Percentiles rank a stretch among this genome's conserved stretches.
Evolutionary conservation across 2,797 vertebrate genomes (phyloP).

Genomic region (Tolypeutes matacus): DNA sequence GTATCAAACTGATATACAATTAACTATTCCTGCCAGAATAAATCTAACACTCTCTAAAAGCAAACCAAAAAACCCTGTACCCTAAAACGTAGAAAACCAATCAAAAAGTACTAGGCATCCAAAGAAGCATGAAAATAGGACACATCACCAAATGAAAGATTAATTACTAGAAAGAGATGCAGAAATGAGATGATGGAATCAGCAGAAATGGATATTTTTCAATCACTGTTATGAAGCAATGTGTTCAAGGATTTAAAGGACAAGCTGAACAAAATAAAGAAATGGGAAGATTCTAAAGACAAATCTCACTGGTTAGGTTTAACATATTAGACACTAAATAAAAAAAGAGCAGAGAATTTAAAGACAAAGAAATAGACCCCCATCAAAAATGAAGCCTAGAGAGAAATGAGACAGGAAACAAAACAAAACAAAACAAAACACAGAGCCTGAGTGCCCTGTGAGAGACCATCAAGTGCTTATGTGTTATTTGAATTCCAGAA

Average conservation of each 20-base stretch:
- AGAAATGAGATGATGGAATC: background rate
- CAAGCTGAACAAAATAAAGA: background rate
- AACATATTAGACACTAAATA: background rate
- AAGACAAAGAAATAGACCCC: background rate
- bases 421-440: background rate
- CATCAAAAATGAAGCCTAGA: background rate
- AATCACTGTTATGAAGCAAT: background rate
- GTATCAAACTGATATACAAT: background rate
- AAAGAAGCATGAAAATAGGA: background rate
- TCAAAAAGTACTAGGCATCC: background rate
- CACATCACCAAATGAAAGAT: background rate
- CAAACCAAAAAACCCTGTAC: background rate
- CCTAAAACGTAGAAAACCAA: background rate
- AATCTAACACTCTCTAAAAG: slow-evolving; percentile 26
- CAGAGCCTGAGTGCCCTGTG: background rate
- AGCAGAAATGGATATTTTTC: slow-evolving; percentile 25
- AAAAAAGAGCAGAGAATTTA: background rate
- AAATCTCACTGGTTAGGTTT: background rate
- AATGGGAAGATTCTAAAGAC: background rate
- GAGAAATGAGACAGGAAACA: background rate
- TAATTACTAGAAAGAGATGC: background rate
- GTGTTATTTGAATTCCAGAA: background rate
- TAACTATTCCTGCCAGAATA: background rate
- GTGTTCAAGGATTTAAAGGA: slow-evolving; percentile 22
- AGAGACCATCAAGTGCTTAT: too few relatives aligned